Base-by-base conservation (phyloP, 2,888 invertebrate genomes). In the Hedya salicella region DNA sequence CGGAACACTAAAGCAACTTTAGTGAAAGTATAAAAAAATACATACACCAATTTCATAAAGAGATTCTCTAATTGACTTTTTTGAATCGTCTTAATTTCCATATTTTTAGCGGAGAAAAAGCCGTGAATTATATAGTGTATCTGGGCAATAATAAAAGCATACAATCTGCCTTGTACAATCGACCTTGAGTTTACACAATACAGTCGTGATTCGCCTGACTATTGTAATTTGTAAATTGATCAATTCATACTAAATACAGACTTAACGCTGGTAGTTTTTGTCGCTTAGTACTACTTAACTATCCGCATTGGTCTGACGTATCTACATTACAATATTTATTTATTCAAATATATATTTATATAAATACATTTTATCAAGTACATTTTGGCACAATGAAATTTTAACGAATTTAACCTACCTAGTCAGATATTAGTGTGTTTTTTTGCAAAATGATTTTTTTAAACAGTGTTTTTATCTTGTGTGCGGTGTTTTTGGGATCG, bases 401-500 rank as follows among this genome's bases (percentile, higher is more conserved):
- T 53, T 19, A 39, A 32, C 17, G 36, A 9, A 25, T 32, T 56
- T 30, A 5, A 17, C 6, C 36, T 1, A 13, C 13, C 5, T 9
- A 44, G 8, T 42, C n/a, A 14, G 8, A 48, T 11, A 9, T 9
- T 9, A 36, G 8, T 36, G 21, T 39, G 21, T 21, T 21, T 14
- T 50, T 30, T 14, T 5, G 14, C 0, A 30, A 30, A 44, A 64
- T 63, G 63, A 46, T 30, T 42, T 39, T 53, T 73, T 70, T 72
- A 56, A 59, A 62, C 40, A 62, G 39, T 49, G 54, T 54, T 56
- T 49, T 72, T 60, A 61, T 68, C 36, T 69, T 52, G 65, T 69
- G 69, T 74, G 68, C 69, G 66, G 72, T 62, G 70, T 70, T 54
- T 66, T 42, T 61, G 49, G 21, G 52, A 17, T 54, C 65, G 59